Evolutionary conservation across 2,888 invertebrate genomes (phyloP), one percentile per base, ranked within the genome.

Genomic region (Aleiodes alternator): DNA sequence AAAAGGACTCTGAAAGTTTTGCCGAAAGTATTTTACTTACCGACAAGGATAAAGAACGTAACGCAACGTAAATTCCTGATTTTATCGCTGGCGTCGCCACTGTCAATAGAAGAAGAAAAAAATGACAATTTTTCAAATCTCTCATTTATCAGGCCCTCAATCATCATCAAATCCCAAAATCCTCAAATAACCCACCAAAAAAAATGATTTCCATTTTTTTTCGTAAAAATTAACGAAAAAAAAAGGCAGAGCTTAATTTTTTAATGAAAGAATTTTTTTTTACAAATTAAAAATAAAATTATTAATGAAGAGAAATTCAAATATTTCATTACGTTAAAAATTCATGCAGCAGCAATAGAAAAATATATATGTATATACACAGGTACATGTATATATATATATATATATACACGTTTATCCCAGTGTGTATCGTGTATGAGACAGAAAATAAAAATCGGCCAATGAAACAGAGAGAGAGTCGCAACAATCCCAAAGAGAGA

Each of bases 11-110:
- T 1, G 16, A 31, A 14, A 48, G 23, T 38, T 38, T 38, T 73
- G 68, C 79, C 82, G 71, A 76, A 77, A 71, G 80, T 80, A 73
- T 79, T 77, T 84, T 84, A 82, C 81, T 84, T 84, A 82, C 81
- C 84, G 83, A 84, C 81, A 31, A 68, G 77, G 51, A 72, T 76
- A 73, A 43, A 76, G 78, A 79, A 75, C 66, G 53, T 8, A 38
- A 66, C n/a, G 53, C 8, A 38, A 66, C 12, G 75, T 56, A 73
- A 82, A 84, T 86, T 87, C 85, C 34, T 66, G 16, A 48, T 61
- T 79, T 75, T 61, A 76, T 81, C 87, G 81, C 59, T 72, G 80
- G 85, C 70, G 87, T 83, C 87, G 86, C 87, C 81, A 81, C 82
- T 66, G 75, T 81, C 81, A 69, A 43, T 51, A 68, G 53, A 74